A percentile compares a stretch with the other conserved stretches of the same genome.
phyloP scores from a whole-genome alignment of 2,797 vertebrate species.

The Caiman crocodilus region DNA sequence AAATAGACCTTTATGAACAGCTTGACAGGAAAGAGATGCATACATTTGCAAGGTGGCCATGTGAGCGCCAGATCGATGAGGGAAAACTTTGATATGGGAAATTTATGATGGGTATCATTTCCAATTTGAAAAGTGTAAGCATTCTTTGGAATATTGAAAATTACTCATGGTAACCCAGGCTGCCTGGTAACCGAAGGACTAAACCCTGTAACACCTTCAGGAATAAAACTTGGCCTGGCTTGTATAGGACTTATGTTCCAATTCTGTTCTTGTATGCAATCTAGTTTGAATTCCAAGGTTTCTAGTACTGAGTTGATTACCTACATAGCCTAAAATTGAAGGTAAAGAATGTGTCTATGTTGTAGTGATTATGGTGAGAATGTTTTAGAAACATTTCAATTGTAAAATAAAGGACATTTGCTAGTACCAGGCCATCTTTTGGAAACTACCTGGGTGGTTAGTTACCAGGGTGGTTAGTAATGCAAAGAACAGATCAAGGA shows the following conservation, averaged over 20 bases:
- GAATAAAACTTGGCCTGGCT: neutral
- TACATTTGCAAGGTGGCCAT: neutral
- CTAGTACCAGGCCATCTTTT: too few species aligned
- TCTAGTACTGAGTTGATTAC: neutral
- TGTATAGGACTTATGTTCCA: neutral
- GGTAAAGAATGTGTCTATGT: neutral
- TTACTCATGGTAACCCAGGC: neutral
- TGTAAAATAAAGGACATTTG: too few species aligned
- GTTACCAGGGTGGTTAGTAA: too few species aligned
- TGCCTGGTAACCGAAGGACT: neutral
- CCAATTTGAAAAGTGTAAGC: neutral
- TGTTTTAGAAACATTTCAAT: too few species aligned
- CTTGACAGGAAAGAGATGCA: neutral
- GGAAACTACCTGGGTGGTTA: too few species aligned
- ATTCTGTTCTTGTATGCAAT: neutral
- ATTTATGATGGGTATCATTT: neutral
- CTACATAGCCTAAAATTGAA: neutral
- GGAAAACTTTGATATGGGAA: neutral
- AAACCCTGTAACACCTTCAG: neutral
- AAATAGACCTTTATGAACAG: neutral
- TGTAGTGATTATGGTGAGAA: too few species aligned
- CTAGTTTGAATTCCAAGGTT: neutral
- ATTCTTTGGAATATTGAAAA: neutral
- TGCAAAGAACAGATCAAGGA: too few species aligned
- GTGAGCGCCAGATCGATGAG: neutral